A percentile compares a stretch with the other conserved stretches of the same genome.
Evolutionary conservation across 2,797 vertebrate genomes (phyloP).

Genomic region (Carduelis carduelis): DNA sequence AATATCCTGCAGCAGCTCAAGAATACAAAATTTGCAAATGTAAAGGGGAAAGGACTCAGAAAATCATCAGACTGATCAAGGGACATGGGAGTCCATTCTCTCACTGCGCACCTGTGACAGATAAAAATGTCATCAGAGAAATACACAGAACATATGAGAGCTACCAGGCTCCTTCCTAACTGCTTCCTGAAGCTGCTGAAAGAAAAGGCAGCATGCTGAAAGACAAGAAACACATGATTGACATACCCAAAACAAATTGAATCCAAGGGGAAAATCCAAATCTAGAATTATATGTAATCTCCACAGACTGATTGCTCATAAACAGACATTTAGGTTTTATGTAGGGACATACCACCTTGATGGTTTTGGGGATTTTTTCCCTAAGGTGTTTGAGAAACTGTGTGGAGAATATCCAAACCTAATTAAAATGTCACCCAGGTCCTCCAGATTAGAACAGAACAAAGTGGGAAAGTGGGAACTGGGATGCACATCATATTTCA

Average conservation of each 20-base stretch:
- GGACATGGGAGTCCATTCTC: neutral
- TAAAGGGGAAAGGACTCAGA: neutral
- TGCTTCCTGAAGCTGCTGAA: neutral
- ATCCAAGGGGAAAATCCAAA: neutral
- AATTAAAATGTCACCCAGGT: neutral
- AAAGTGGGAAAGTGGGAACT: neutral
- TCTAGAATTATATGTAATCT: neutral
- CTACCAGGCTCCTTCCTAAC: neutral
- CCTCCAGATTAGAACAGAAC: neutral
- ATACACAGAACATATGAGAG: neutral
- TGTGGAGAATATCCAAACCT: neutral
- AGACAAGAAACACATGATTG: neutral
- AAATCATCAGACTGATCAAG: neutral
- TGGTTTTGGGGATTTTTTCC: accelerated
- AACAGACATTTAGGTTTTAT: neutral
- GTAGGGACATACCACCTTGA: neutral
- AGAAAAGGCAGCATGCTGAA: neutral
- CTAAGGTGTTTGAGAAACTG: neutral
- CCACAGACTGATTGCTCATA: neutral
- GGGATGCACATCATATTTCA: neutral
- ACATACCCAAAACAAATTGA: neutral
- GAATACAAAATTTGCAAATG: neutral
- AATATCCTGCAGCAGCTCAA: neutral
- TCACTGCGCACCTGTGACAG: neutral
- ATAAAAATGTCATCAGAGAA: neutral